These are phyloP conservation scores for Samia ricini DNA, from an alignment of 1,140 invertebrate species.

Conservation along the genomic window DNA sequence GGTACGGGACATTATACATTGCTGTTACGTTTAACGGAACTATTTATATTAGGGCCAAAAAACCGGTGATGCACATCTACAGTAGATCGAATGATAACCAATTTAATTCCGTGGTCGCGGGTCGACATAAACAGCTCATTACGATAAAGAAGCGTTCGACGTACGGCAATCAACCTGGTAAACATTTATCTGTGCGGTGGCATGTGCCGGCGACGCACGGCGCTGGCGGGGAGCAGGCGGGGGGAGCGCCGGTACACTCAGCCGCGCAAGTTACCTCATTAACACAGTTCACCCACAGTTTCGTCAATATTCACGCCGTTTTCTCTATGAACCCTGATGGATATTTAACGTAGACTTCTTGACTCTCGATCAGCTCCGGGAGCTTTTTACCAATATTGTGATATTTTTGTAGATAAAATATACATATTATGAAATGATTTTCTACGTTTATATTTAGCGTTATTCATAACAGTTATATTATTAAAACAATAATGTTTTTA, in stretches of 20 bases:
- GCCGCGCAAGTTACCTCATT: background rate
- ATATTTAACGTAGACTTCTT: too few species aligned
- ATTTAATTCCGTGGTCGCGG: background rate
- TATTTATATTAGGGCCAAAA: background rate
- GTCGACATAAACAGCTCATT: conserved; percentile 30
- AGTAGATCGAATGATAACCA: background rate
- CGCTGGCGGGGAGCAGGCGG: too few species aligned
- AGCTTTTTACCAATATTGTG: too few species aligned
- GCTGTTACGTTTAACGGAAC: background rate
- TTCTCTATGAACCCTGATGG: background rate
- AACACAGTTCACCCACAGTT: background rate
- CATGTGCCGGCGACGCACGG: background rate
- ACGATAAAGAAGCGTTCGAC: conserved; percentile 28
- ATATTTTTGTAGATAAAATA: too few species aligned
- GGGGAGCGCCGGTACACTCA: background rate
- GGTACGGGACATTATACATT: conserved; percentile 8
- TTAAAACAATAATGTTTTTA: too few species aligned
- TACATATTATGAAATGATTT: too few species aligned
- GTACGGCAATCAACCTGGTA: conserved; percentile 23
- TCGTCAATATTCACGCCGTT: background rate
- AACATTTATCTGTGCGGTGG: conserved; percentile 24
- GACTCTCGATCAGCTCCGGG: too few species aligned
- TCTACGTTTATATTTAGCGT: too few species aligned
- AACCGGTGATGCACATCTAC: background rate
- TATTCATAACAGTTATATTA: too few species aligned